Evolutionary conservation across 2,888 invertebrate species (phyloP), one percentile per base, ranked within the genome.

Genomic region (Ditylenchus weischeri): DNA sequence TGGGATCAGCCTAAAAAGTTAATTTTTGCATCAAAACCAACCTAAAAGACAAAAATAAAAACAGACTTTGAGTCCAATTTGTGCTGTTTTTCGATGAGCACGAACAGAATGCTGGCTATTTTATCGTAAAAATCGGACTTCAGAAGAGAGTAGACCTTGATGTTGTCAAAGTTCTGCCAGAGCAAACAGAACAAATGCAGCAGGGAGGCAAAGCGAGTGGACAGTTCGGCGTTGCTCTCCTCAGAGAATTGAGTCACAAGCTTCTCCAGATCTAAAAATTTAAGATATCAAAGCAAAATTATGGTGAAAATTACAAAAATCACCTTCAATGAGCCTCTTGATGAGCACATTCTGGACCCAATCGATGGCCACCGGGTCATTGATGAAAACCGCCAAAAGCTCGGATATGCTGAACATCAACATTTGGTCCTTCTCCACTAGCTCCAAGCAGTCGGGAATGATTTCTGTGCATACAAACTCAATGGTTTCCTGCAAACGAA

Each of bases 141-240:
- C 13, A 48, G 38, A 29, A 69, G n/a, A 23, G 50, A 35, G 13
- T 64, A 48, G 43, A 74, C 51, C 36, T 70, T 69, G 15, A 19
- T 50, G 29, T 69, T 63, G 43, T 74, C 73, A 50, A 71, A 74
- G n/a, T 48, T 36, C 13, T 65, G 59, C 72, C 72, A 71, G 15
- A 71, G 48, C 23, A 74, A 57, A 58, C 72, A 71, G 23, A 71
- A 63, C 61, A 71, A 35, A 58, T 71, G 73, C 13, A 73, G 36
- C 48, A 69, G 61, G 21, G 70, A 62, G 38, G 70, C 64, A 48
- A 71, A 74, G 21, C 38, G 49, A 21, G 15, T 23, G 36, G 19
- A 51, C 21, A 58, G 23, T 29, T 66, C 66, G 15, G 35, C 18
- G 47, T 23, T 18, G 1, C 36, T 4, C 6, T 50, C 62, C 21